phyloP scores from a whole-genome alignment of 2,888 invertebrate species.

The Colostygia pectinataria region DNA sequence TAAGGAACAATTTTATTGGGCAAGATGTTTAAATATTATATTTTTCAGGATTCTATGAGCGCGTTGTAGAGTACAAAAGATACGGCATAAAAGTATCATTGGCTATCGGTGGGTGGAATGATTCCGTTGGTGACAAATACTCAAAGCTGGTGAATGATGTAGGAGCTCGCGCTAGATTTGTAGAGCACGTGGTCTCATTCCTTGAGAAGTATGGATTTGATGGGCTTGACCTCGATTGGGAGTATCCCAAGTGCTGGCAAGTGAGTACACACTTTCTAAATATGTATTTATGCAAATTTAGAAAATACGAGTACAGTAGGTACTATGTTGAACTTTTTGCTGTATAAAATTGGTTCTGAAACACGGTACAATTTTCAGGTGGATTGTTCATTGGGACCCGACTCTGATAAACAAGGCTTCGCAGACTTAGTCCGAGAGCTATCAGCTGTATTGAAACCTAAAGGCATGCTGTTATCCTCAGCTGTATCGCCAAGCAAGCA shows the following conservation, averaged over 20 bases:
- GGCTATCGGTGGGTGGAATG: slow-evolving; percentile 98
- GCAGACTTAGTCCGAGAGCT: slow-evolving; percentile 89
- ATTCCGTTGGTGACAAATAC: slow-evolving; percentile 95
- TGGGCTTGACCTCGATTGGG: slow-evolving; percentile 98
- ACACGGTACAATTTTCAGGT: slow-evolving; percentile 79
- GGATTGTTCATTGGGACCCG: slow-evolving; percentile 92
- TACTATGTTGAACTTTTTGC: neutral
- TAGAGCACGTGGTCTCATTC: slow-evolving; percentile 89
- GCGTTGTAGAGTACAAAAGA: slow-evolving; percentile 90
- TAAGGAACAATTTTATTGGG: neutral
- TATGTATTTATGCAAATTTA: no score
- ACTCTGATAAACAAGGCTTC: slow-evolving; percentile 92
- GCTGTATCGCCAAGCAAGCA: slow-evolving; percentile 95
- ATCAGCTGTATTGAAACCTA: slow-evolving; percentile 85
- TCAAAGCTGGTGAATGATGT: slow-evolving; percentile 91
- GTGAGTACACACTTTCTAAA: slow-evolving; percentile 42
- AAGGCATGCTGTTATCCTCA: slow-evolving; percentile 88
- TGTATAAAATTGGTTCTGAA: neutral
- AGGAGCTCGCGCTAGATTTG: slow-evolving; percentile 87
- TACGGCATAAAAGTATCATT: slow-evolving; percentile 92
- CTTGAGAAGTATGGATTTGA: slow-evolving; percentile 92
- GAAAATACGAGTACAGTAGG: no score
- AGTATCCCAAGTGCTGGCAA: slow-evolving; percentile 96
- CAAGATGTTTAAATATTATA: neutral
- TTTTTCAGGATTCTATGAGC: slow-evolving; percentile 89